Evolutionary conservation across 2,113 vertebrate genomes (phyloP).

Genomic region (Campylomormyrus numenius): DNA sequence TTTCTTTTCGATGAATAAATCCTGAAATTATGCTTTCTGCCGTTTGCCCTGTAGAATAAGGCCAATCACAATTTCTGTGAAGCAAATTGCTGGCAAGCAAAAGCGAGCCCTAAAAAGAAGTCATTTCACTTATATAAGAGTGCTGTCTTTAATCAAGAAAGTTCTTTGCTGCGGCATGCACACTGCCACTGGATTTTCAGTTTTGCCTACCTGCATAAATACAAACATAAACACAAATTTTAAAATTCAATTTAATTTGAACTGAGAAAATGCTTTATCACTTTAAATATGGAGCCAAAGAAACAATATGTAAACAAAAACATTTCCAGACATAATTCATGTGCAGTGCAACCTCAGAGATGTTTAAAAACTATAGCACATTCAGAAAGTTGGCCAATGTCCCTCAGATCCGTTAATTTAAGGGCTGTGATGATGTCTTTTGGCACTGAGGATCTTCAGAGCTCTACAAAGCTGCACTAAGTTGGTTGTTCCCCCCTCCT

Average conservation of each 20-base stretch:
- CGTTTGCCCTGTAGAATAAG: not conserved
- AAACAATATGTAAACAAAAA: not conserved
- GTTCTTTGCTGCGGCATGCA: not conserved
- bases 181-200: not conserved
- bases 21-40: conserved; percentile 1
- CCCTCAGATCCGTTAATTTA: conserved; percentile 10
- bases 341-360: not conserved
- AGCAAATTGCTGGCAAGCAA: not conserved
- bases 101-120: not conserved
- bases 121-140: not conserved
- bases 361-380: not conserved
- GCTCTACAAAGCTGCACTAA: conserved; percentile 19
- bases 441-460: conserved; percentile 14
- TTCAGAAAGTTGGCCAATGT: not conserved
- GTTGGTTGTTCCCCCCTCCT: conserved; percentile 19
- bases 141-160: not conserved
- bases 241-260: not conserved
- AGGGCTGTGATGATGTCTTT: conserved; percentile 16
- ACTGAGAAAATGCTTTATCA: not conserved
- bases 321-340: not conserved
- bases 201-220: not conserved
- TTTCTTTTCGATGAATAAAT: not conserved
- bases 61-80: conserved; percentile 5
- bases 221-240: not conserved
- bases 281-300: not conserved